phyloP scores from a whole-genome alignment of 2,113 vertebrate genomes.

The Tyto alba region DNA sequence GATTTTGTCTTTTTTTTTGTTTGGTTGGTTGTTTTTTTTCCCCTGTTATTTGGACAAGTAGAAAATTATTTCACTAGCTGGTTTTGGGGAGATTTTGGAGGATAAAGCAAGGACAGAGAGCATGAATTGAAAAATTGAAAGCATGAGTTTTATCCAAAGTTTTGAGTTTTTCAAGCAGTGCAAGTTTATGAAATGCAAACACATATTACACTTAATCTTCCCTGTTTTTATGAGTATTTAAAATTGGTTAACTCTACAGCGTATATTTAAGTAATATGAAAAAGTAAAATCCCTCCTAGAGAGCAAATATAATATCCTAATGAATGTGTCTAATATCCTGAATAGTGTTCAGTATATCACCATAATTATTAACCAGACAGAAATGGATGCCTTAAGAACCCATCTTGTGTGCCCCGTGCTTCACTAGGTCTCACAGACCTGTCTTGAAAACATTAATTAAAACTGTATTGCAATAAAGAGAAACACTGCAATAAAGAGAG shows the following conservation, averaged over 20 bases:
- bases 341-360: background rate
- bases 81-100: background rate
- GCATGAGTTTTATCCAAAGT: background rate
- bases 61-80: background rate
- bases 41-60: background rate
- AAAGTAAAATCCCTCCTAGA: constrained; percentile 1
- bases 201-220: background rate
- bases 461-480: constrained; percentile 26
- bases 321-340: constrained; percentile 13
- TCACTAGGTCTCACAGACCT: constrained; percentile 17
- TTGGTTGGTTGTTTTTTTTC: no score
- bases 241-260: background rate
- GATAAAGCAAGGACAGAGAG: background rate
- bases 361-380: constrained; percentile 14
- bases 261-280: background rate
- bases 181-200: background rate
- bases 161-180: background rate
- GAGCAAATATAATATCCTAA: constrained; percentile 7
- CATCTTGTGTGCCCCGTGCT: background rate
- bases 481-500: background rate
- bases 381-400: background rate
- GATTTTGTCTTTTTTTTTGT: background rate
- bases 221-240: background rate
- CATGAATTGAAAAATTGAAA: background rate
- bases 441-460: constrained; percentile 54